phyloP scores from a whole-genome alignment of 2,888 invertebrate species.

The Marronus borbonicus region DNA sequence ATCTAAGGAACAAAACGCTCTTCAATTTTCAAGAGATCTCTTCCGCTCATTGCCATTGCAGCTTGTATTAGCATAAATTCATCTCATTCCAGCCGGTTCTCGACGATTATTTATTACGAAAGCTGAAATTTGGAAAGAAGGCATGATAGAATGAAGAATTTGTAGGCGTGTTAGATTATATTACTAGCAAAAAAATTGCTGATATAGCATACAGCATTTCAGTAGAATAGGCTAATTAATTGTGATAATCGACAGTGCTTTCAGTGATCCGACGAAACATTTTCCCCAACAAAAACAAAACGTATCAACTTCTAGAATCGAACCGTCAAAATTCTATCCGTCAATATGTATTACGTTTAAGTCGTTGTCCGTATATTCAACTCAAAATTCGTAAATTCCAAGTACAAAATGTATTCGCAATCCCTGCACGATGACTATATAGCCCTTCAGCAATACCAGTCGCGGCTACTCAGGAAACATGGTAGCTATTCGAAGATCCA shows the following conservation, averaged over 20 bases:
- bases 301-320: too few relatives aligned
- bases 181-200: too few relatives aligned
- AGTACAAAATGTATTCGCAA: constrained; percentile 25
- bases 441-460: constrained; percentile 24
- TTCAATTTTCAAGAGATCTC: constrained; percentile 26
- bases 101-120: background rate
- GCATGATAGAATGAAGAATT: too few relatives aligned
- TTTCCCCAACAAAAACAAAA: too few relatives aligned
- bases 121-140: constrained; percentile 6
- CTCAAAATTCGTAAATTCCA: constrained; percentile 26
- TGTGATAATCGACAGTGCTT: too few relatives aligned
- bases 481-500: constrained; percentile 23
- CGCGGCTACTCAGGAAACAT: constrained; percentile 24
- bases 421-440: constrained; percentile 26
- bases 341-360: constrained; percentile 20
- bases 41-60: constrained; percentile 4
- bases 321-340: background rate
- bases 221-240: too few relatives aligned
- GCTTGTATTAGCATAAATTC: constrained; percentile 31
- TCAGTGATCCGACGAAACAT: too few relatives aligned
- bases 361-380: background rate
- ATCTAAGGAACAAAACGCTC: constrained; percentile 26
- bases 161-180: too few relatives aligned
- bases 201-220: too few relatives aligned
- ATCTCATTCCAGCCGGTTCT: background rate